Base-by-base conservation (phyloP, 2,797 vertebrate species). In the Silurus lanzhouensis region DNA sequence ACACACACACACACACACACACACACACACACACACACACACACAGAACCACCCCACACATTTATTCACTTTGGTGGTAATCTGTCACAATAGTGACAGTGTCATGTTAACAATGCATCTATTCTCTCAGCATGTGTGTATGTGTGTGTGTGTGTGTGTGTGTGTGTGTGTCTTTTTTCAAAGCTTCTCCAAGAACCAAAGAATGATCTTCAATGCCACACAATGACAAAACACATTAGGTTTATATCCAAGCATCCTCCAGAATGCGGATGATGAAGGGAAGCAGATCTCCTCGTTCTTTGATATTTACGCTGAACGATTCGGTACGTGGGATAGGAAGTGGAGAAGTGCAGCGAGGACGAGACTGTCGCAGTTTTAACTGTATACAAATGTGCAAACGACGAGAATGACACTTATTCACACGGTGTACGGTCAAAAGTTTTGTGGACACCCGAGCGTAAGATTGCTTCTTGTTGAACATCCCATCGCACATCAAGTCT, bases 1-100 rank as follows among this genome's bases (percentile, higher is more conserved):
- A 68, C 67, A 52, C 48, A 52, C 44, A 68, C 67, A 79, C 55
- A 87, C 80, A 87, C 83, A 88, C 44, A 68, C 67, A 68, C 27
- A 68, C 27, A 68, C 27, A 38, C 31, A 68, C 6, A 81, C 76
- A 74, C 63, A 85, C 67, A 75, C 38, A 52, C 48, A 52, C 48
- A 52, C 6, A 52, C 48, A 52, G 17, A 84, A 76, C 75, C 64
- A 81, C 83, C 58, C 70, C 80, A 83, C 81, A 80, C 85, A 63
- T 48, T 52, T 52, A 38, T 27, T 52, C 74, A 76, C 58, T 80
- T 48, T 67, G 48, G 68, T n/a, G n/a, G 70, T 85, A 68, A 75
- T 85, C 80, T 48, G 48, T 46, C 82, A 84, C 38, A 82, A 61
- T 71, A 67, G 46, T 60, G 61, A 83, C 55, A 84, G 52, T 74